phyloP scores from a whole-genome alignment of 1,140 invertebrate genomes.

The Steinernema feltiae region DNA sequence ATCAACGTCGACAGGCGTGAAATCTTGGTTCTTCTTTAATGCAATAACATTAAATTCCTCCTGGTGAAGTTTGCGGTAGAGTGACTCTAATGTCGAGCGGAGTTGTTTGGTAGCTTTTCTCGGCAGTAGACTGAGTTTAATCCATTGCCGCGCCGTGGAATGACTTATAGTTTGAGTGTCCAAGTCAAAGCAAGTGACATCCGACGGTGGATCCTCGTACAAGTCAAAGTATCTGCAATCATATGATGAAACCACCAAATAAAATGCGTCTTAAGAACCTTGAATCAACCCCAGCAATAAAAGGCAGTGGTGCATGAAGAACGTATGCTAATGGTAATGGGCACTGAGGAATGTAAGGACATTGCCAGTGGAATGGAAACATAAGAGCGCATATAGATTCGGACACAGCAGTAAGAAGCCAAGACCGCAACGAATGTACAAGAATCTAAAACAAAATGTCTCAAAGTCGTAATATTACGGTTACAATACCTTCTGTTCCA shows the following conservation, averaged over 20 bases:
- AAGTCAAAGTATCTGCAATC: conserved; percentile 89
- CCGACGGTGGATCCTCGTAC: conserved; percentile 80
- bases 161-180: conserved; percentile 79
- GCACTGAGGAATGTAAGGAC: conserved; percentile 96
- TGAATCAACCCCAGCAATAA: conserved; percentile 86
- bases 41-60: conserved; percentile 22
- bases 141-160: conserved; percentile 42
- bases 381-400: conserved; percentile 93
- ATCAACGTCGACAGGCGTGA: conserved; percentile 35
- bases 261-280: conserved; percentile 25
- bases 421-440: conserved; percentile 89
- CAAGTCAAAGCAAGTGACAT: conserved; percentile 94
- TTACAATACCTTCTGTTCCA: conserved; percentile 72
- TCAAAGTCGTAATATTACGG: not conserved
- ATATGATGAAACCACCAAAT: conserved; percentile 32
- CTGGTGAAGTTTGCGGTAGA: conserved; percentile 17
- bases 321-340: conserved; percentile 78
- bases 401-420: conserved; percentile 91
- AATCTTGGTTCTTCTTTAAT: conserved; percentile 22
- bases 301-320: conserved; percentile 88
- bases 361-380: conserved; percentile 99
- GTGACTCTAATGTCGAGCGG: conserved; percentile 27
- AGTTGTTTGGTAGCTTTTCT: conserved; percentile 52
- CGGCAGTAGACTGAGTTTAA: conserved; percentile 54
- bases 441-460: conserved; percentile 70